Evolutionary conservation across 2,888 invertebrate species (phyloP).

Genomic region (Capitulum mitella): DNA sequence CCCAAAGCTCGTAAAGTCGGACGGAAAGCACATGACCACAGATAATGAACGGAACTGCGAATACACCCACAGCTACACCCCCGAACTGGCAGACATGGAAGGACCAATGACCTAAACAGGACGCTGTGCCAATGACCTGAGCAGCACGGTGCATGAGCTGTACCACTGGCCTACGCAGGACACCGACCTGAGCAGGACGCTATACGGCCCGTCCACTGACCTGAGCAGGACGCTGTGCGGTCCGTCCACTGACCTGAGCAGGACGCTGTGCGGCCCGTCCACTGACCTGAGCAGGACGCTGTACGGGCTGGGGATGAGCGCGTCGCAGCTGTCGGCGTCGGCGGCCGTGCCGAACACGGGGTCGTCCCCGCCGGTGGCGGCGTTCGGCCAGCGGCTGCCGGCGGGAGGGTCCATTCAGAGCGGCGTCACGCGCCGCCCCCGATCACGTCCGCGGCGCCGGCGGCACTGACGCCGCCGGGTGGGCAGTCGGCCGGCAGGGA

Average conservation of each 20-base stretch:
- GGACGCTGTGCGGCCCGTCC: background rate
- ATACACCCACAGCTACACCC: too few relatives aligned
- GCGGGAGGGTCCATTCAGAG: background rate
- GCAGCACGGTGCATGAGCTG: background rate
- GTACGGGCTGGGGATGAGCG: slow-evolving; percentile 3
- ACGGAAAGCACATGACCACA: too few relatives aligned
- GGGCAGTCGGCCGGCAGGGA: too few relatives aligned
- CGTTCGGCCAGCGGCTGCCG: slow-evolving; percentile 25
- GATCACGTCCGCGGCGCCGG: too few relatives aligned
- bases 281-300: slow-evolving; percentile 10
- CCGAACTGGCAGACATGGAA: too few relatives aligned
- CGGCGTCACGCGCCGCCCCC: too few relatives aligned
- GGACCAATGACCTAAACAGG: background rate
- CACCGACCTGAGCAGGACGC: background rate
- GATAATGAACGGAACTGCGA: too few relatives aligned
- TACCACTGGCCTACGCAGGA: too few relatives aligned
- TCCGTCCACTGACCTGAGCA: background rate
- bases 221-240: background rate
- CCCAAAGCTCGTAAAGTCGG: too few relatives aligned
- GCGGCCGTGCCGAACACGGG: slow-evolving; percentile 29
- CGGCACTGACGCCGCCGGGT: too few relatives aligned
- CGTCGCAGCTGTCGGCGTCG: slow-evolving; percentile 27
- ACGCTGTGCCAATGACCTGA: background rate
- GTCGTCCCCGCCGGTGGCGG: slow-evolving; percentile 22
- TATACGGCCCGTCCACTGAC: background rate